Evolutionary conservation across 1,140 invertebrate species (phyloP), one percentile per base, ranked within the genome.

Genomic region (Xylocopa sonorina): DNA sequence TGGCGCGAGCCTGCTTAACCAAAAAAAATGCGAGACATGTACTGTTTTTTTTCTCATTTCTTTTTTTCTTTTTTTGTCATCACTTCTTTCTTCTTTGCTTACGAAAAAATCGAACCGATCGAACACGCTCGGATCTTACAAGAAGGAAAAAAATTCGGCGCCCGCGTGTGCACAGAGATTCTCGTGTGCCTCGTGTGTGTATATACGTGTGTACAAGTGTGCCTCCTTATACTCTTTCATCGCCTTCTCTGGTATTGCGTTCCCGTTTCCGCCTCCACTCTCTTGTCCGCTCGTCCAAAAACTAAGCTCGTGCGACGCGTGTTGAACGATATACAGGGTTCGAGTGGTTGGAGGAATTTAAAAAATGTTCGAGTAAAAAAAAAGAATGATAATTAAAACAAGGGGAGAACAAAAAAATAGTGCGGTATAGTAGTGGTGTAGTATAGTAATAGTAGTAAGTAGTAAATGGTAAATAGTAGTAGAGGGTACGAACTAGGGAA

Each of bases 401-500:
- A 21, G n/a, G 46, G 41, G 6, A 38, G 18, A 53, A 27, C 18
- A 63, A 50, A 60, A 46, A 41, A 12, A 29, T 48, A 64, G 24
- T 62, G 41, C 21, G 53, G 53, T 48, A 29, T n/a, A 50, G 29
- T 67, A 50, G 63, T n/a, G 29, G 16, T 41, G 14, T n/a, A n/a
- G n/a, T n/a, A 10, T 66, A 63, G 24, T 18, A 63, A 24, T 55
- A 27, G 27, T 27, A 55, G 53, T 55, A 55, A 16, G 3, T 55
- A 62, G 58, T 41, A 66, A 46, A 24, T 81, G 62, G 60, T 16
- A 82, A 55, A 18, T 69, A 83, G 58, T 78, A 63, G 29, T 62
- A 68, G 29, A 80, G 38, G 48, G 34, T 68, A 77, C 76, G 48
- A 78, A 73, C 43, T 74, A 78, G 71, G 38, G 68, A 68, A 79